Conservation (phyloP, 1,140 invertebrate species). For the Drosophila ohnishii region DNA sequence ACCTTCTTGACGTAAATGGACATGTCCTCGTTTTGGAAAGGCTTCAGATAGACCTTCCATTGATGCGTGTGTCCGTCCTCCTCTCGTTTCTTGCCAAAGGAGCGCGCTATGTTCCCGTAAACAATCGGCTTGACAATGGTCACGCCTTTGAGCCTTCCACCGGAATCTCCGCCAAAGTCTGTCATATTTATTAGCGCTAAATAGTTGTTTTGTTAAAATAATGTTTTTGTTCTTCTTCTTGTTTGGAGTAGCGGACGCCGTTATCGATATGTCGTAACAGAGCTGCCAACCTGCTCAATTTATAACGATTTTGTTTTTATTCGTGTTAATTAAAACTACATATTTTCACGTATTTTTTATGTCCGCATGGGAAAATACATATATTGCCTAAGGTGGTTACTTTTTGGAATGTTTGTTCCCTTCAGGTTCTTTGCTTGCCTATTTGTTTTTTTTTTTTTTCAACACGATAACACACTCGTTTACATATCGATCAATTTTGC, state of each 20-base stretch:
- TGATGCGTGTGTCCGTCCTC: conserved; percentile 99
- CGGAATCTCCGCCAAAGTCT: conserved; percentile 92
- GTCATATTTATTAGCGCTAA: conserved; percentile 85
- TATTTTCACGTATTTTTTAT: no score
- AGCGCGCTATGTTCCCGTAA: conserved; percentile 97
- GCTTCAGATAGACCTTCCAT: conserved; percentile 99
- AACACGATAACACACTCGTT: no score
- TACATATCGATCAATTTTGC: no score
- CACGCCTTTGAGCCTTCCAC: conserved; percentile 92
- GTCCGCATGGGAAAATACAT: no score
- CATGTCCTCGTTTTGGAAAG: conserved; percentile 97
- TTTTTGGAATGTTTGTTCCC: no score
- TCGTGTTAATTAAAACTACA: no score
- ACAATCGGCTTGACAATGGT: conserved; percentile 98
- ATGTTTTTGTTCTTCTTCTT: conserved; percentile 38
- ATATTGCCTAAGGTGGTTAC: no score
- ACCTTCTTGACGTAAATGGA: conserved; percentile 97
- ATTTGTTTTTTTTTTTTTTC: no score
- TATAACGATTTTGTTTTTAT: not conserved
- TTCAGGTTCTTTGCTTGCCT: no score
- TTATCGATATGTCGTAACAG: conserved; percentile 32
- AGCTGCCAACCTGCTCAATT: not conserved
- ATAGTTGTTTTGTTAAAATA: conserved; percentile 1
- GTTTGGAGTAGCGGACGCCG: not conserved
- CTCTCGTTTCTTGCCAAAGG: conserved; percentile 98